phyloP scores from a whole-genome alignment of 2,888 invertebrate species.

The Nomada ferruginata region DNA sequence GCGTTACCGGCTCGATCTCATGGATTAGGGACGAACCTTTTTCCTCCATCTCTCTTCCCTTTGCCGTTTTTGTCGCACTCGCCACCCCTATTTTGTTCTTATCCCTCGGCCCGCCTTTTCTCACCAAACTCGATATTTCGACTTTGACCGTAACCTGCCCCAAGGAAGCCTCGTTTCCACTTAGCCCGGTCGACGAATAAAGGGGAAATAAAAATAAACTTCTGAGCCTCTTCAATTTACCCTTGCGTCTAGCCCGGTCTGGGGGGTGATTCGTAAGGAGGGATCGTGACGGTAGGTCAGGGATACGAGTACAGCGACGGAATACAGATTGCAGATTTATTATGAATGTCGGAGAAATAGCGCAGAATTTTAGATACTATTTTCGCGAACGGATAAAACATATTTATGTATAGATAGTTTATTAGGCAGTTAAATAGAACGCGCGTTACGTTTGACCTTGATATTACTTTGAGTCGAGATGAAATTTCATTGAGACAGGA shows the following conservation, averaged over 20 bases:
- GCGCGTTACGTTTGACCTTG: too few relatives aligned
- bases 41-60: conserved; percentile 26
- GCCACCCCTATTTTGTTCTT: conserved; percentile 45
- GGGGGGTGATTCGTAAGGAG: background rate
- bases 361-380: too few relatives aligned
- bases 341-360: too few relatives aligned
- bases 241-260: background rate
- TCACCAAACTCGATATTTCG: conserved; percentile 69
- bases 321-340: background rate
- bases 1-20: conserved; percentile 76
- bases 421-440: too few relatives aligned
- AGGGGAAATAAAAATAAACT: conserved; percentile 38
- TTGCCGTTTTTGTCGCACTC: conserved; percentile 43
- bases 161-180: conserved; percentile 44
- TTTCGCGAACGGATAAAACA: too few relatives aligned
- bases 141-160: conserved; percentile 64
- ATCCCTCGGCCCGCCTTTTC: conserved; percentile 52
- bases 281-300: background rate
- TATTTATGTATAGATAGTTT: too few relatives aligned
- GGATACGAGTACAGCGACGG: background rate
- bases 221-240: conserved; percentile 29
- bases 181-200: conserved; percentile 4
- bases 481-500: background rate
- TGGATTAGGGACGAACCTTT: conserved; percentile 73
- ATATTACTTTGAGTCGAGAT: background rate